Conservation (phyloP, 2,113 vertebrate genomes). For the Columba livia region DNA sequence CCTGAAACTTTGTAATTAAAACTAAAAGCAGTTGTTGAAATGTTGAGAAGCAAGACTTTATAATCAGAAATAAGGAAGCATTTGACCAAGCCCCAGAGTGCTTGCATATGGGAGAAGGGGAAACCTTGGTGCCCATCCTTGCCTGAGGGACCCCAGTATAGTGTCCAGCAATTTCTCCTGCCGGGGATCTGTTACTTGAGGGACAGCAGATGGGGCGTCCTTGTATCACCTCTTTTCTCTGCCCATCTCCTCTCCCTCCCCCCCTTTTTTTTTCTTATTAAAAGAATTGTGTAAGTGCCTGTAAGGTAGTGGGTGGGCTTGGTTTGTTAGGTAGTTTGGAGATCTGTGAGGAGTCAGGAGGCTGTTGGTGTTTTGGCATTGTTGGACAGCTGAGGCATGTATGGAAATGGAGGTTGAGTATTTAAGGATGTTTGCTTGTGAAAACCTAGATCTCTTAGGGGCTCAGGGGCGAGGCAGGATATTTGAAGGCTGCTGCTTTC, state of each 20-base stretch:
- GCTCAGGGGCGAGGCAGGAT: not conserved
- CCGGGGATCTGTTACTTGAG: not conserved
- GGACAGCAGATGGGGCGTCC: not conserved
- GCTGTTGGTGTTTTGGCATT: not conserved
- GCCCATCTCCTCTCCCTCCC: accelerated
- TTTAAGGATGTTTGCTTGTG: not conserved
- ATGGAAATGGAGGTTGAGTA: accelerated
- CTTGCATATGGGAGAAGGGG: accelerated
- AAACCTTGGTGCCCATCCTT: not conserved
- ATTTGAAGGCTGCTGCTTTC: not conserved
- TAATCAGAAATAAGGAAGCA: not conserved
- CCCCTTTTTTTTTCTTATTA: accelerated
- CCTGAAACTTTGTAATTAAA: not conserved
- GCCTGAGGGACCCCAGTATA: not conserved
- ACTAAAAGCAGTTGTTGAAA: not conserved
- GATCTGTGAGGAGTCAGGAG: not conserved
- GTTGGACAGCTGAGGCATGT: not conserved
- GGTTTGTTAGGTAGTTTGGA: not conserved
- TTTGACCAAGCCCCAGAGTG: not conserved
- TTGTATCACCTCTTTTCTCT: not conserved
- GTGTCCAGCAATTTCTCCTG: not conserved
- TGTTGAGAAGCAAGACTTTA: not conserved
- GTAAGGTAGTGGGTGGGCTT: not conserved
- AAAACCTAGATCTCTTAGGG: not conserved
- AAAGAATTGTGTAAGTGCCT: not conserved